A percentile compares a stretch with the other conserved stretches of the same genome.
phyloP scores from a whole-genome alignment of 2,113 vertebrate genomes.

The Erythrocercus mccallii region DNA sequence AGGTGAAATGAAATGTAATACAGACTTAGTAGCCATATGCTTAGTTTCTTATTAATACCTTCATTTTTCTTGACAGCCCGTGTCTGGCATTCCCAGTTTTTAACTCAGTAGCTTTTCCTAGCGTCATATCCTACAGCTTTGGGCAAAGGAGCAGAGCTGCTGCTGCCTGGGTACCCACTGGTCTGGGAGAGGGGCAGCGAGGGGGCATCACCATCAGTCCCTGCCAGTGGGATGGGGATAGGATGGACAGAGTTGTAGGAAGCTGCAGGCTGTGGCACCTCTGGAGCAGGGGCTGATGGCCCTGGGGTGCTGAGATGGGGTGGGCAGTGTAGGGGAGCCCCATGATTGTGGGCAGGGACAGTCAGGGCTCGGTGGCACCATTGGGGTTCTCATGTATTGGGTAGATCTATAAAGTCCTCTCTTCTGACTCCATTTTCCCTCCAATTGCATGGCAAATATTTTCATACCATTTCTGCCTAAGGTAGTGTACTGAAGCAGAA shows the following conservation, averaged over 20 bases:
- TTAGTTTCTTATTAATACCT: not conserved
- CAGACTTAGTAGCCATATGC: not conserved
- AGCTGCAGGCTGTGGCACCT: not conserved
- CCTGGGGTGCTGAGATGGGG: fast-evolving
- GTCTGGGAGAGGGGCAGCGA: fast-evolving
- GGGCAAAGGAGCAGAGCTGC: not conserved
- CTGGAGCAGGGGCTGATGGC: not conserved
- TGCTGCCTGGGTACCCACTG: not conserved
- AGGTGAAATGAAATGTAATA: not conserved
- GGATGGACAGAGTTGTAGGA: not conserved
- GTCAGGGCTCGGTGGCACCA: not conserved
- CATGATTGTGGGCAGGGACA: not conserved
- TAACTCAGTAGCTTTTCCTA: not conserved
- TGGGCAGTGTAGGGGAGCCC: too few species aligned
- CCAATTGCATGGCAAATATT: not conserved
- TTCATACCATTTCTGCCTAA: not conserved
- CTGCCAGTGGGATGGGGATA: not conserved
- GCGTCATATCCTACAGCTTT: fast-evolving
- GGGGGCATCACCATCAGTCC: fast-evolving
- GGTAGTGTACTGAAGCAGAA: not conserved
- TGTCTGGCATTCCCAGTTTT: not conserved
- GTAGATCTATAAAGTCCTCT: not conserved
- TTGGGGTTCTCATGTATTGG: not conserved
- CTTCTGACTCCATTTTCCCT: not conserved
- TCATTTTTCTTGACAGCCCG: not conserved